These are phyloP conservation scores for Bombus difficillimus DNA, from an alignment of 1,140 invertebrate genomes.

Conservation along the genomic window DNA sequence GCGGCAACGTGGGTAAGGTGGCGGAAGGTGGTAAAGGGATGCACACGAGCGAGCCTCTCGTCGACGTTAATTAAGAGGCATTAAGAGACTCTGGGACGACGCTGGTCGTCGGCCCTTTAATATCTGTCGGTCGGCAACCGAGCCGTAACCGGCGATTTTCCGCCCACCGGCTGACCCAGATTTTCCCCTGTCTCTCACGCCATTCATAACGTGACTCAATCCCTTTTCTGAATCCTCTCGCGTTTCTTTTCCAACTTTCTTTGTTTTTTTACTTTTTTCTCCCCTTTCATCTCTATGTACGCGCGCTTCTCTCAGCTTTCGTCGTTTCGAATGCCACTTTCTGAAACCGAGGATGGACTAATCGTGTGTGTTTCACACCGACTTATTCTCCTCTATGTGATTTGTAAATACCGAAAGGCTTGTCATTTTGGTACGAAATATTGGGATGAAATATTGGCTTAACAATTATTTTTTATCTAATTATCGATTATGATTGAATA, in stretches of 20 bases:
- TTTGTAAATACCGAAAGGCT: too few relatives aligned
- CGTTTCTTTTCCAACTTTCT: neutral
- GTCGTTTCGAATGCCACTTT: too few relatives aligned
- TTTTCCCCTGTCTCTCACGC: slow-evolving; percentile 17
- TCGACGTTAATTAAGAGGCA: slow-evolving; percentile 66
- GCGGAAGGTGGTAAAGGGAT: slow-evolving; percentile 57
- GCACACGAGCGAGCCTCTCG: slow-evolving; percentile 47
- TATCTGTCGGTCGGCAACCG: slow-evolving; percentile 56
- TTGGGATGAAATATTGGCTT: too few relatives aligned
- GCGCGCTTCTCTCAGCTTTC: neutral
- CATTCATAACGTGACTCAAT: slow-evolving; percentile 34
- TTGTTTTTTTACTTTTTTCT: neutral
- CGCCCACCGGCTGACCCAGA: slow-evolving; percentile 48
- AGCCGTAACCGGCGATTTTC: slow-evolving; percentile 52
- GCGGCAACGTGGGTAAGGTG: slow-evolving; percentile 50
- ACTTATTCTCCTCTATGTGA: neutral
- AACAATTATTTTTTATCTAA: too few relatives aligned
- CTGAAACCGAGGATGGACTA: too few relatives aligned
- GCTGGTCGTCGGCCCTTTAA: slow-evolving; percentile 57
- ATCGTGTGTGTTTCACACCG: neutral
- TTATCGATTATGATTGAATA: too few relatives aligned
- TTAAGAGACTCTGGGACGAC: slow-evolving; percentile 62
- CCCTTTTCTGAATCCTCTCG: neutral
- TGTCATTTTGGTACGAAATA: too few relatives aligned
- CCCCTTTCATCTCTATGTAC: neutral